Evolutionary conservation across 1,140 invertebrate genomes (phyloP).

Genomic region (Calosoma granatense): DNA sequence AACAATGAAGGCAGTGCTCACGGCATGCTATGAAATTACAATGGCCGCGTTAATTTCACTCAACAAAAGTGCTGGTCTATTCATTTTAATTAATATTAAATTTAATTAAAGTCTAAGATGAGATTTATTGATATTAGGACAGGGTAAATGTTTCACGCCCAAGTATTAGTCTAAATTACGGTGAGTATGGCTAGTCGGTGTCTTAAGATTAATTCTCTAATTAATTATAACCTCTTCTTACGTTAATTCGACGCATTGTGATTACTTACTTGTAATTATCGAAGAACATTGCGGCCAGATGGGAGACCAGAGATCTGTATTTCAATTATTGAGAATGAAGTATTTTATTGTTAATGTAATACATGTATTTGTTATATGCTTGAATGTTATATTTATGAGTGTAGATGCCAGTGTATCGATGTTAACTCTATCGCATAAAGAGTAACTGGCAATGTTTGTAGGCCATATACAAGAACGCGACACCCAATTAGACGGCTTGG

Average conservation of each 20-base stretch:
- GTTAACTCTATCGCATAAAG: no score
- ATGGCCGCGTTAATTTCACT: not conserved
- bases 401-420: no score
- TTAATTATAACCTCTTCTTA: not conserved
- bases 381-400: no score
- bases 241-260: no score
- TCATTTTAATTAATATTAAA: slow-evolving; percentile 9
- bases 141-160: not conserved
- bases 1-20: not conserved
- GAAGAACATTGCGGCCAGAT: not conserved
- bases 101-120: slow-evolving; percentile 2
- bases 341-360: no score
- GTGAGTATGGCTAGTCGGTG: not conserved
- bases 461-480: no score
- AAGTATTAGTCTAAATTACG: not conserved
- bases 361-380: no score
- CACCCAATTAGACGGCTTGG: no score
- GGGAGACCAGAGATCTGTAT: no score
- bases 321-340: no score
- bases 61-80: not conserved
- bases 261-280: not conserved
- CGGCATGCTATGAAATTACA: no score
- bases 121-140: not conserved
- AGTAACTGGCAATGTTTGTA: no score
- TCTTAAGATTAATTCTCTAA: not conserved